Evolutionary conservation across 1,140 invertebrate genomes (phyloP).

Genomic region (Samia ricini): DNA sequence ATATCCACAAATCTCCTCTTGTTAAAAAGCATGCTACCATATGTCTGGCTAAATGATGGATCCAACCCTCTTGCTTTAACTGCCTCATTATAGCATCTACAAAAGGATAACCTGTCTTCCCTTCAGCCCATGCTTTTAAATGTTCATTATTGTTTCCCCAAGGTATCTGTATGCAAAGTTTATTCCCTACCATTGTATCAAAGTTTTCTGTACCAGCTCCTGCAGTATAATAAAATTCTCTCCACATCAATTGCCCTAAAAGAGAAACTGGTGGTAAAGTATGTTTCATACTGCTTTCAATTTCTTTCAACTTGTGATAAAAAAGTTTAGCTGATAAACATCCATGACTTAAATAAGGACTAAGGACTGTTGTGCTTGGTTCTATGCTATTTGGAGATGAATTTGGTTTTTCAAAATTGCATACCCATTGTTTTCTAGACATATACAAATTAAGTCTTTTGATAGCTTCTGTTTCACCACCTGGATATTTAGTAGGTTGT

Average conservation of each 20-base stretch:
- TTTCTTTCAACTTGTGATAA: constrained; percentile 81
- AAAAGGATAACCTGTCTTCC: constrained; percentile 87
- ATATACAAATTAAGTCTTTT: constrained; percentile 80
- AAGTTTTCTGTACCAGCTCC: constrained; percentile 85
- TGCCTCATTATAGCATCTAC: constrained; percentile 90
- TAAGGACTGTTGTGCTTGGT: constrained; percentile 85
- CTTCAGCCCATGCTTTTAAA: constrained; percentile 83
- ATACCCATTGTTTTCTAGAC: constrained; percentile 82
- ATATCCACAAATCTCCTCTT: constrained; percentile 81
- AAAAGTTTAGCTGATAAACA: constrained; percentile 83
- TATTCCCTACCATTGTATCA: constrained; percentile 85
- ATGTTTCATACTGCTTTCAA: constrained; percentile 73
- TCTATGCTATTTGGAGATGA: constrained; percentile 85
- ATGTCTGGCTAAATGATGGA: constrained; percentile 86
- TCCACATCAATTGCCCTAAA: constrained; percentile 84
- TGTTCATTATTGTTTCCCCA: constrained; percentile 83
- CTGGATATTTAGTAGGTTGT: constrained; percentile 77
- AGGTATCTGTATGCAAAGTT: constrained; percentile 84
- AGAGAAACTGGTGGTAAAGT: constrained; percentile 80
- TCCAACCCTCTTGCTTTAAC: constrained; percentile 85
- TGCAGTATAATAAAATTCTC: constrained; percentile 87
- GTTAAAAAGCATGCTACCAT: constrained; percentile 87
- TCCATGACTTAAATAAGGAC: constrained; percentile 87
- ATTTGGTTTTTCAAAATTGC: constrained; percentile 86
- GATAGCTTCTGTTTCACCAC: constrained; percentile 85